Percentiles rank a stretch among this genome's conserved stretches.
phyloP scores from a whole-genome alignment of 2,797 vertebrate genomes.

The Zalophus californianus region DNA sequence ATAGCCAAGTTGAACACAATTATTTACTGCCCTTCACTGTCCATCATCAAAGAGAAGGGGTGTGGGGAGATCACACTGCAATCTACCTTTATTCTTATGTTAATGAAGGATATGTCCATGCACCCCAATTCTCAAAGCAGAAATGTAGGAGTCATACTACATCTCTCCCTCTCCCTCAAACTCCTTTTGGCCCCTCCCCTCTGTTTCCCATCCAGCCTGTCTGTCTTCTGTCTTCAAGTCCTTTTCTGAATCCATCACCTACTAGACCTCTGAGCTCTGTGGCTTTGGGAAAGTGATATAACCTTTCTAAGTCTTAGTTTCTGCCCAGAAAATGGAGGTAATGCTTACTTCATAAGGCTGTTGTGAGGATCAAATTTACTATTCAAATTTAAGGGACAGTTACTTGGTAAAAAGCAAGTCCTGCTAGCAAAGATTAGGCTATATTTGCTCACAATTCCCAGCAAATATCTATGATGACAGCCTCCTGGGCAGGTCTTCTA shows the following conservation, averaged over 20 bases:
- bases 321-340: neutral
- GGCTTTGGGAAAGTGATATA: neutral
- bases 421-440: neutral
- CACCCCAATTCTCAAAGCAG: constrained; percentile 2
- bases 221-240: constrained; percentile 18
- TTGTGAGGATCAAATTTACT: constrained; percentile 2
- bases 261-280: neutral
- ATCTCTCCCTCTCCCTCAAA: neutral
- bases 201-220: neutral
- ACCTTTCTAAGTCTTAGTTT: constrained; percentile 16
- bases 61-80: neutral
- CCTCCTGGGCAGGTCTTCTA: neutral
- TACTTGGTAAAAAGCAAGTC: constrained; percentile 9
- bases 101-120: neutral
- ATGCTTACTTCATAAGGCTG: neutral
- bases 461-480: neutral
- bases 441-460: neutral
- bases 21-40: neutral
- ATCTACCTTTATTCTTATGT: neutral
- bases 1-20: neutral
- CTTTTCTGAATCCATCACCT: constrained; percentile 9
- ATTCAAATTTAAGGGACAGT: constrained; percentile 29
- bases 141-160: neutral
- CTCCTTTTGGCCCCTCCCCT: neutral
- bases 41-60: neutral